These are phyloP conservation scores for Cynopterus sphinx DNA, from an alignment of 2,797 vertebrate genomes.

Conservation along the genomic window DNA sequence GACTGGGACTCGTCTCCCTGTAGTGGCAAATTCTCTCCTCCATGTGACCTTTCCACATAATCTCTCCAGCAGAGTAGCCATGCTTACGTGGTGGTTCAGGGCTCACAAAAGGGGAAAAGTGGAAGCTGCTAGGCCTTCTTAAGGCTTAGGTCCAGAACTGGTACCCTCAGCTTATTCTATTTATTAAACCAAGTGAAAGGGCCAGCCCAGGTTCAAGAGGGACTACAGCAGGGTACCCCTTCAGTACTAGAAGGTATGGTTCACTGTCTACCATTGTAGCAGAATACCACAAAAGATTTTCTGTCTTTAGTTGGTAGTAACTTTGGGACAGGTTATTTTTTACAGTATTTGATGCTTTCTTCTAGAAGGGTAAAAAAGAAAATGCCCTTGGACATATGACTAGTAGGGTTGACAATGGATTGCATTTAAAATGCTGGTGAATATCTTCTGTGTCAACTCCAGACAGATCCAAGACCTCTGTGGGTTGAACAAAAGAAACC, in stretches of 20 bases:
- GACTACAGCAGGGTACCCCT: background rate
- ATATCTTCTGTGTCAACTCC: background rate
- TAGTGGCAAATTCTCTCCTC: background rate
- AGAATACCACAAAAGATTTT: background rate
- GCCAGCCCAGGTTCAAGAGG: background rate
- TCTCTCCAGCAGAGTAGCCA: background rate
- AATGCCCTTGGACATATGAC: background rate
- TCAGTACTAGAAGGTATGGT: background rate
- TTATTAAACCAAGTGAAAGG: background rate
- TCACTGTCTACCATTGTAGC: background rate
- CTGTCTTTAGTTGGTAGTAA: background rate
- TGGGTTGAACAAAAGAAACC: background rate
- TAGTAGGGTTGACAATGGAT: background rate
- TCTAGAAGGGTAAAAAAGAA: background rate
- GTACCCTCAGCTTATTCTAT: background rate
- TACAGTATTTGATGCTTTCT: background rate
- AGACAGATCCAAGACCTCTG: background rate
- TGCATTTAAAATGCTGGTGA: background rate
- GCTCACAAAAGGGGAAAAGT: background rate
- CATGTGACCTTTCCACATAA: background rate
- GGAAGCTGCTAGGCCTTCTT: background rate
- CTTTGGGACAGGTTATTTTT: conserved; percentile 12
- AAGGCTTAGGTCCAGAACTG: background rate
- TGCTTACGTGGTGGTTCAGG: background rate
- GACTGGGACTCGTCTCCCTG: background rate